Base-by-base conservation (phyloP, 2,797 vertebrate genomes). In the Pipistrellus pipistrellus region DNA sequence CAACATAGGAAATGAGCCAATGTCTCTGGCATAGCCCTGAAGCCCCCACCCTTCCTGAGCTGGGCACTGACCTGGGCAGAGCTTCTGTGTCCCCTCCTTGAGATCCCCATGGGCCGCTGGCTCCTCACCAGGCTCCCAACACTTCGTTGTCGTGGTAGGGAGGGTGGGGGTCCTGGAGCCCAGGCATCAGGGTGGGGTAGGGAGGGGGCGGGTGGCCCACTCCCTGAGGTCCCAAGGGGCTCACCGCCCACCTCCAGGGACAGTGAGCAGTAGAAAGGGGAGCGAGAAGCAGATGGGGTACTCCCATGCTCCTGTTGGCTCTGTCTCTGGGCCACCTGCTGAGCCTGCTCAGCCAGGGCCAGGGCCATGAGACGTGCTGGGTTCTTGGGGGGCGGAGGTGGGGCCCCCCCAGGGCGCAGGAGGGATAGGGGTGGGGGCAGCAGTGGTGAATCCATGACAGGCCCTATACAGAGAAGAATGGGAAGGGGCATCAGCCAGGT, bases 281-380 rank as follows among this genome's bases (percentile, higher is more conserved):
- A 98, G 77, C 71, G 88, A 7, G 96, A 41, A 32, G 97, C 96
- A 51, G 94, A 44, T 0, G 93, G 92, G 35, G 92, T 85, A 51
- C 85, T 69, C 68, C 91, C 94, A 32, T 89, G 93, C 68, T 95
- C 96, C 77, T 89, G 94, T 38, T 95, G 94, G 86, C 94, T 97
- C 96, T 98, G 98, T 78, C 71, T 96, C 57, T 98, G 97, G 14
- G 98, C 97, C 13, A 98, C 98, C 85, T 98, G 98, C 96, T 99
- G 98, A 76, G 98, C 98, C 55, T 98, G 98, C 96, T 99, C 98
- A 8, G 98, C 98, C 91, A 99, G 97, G 38, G 98, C 98, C 80
- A 99, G 96, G 7, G 98, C 98, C 98, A 99, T 99, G 71, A 99
- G 97, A 4, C 98, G 98, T 17, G 98, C 98, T n/a, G 98, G 98